Base-by-base conservation (phyloP, 92 coral and sea anemone species). In the Nematostella vectensis region DNA sequence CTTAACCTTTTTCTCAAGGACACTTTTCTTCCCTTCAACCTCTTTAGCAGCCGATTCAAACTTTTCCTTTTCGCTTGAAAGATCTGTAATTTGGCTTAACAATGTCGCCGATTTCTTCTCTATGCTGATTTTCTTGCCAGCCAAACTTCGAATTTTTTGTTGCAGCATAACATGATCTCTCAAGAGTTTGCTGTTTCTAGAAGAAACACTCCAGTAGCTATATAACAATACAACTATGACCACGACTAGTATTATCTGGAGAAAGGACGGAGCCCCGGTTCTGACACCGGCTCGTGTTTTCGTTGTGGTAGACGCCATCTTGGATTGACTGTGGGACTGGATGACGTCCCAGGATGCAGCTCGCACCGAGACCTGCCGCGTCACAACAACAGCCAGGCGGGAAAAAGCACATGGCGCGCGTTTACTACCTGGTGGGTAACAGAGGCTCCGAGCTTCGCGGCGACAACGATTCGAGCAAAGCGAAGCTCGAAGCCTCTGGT, bases 121-220 rank as follows among this genome's bases (percentile, higher is more conserved):
- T 16, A 63, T 57, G 2, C 53, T 56, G 11, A 71, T 50, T 27
- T 80, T 80, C 58, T 69, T 64, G 8, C 61, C 55, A n/a, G 81
- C 61, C 24, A 85, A 49, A 50, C 55, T 55, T 13, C 88, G 80
- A 45, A 85, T 26, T 25, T 82, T 82, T 24, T 82, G 71, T 27
- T 82, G 88, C 25, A 85, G 51, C 36, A 80, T 37, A 27, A 80
- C 50, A 27, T 82, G 84, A 59, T 85, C 95, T 31, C 57, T 56
- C 45, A 85, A 63, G 17, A 85, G 77, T 61, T 61, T 53, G 54
- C 68, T 75, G 61, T 85, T 85, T 51, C 81, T 74, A 57, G 95
- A 85, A 11, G 95, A 80, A 62, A 76, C 84, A 43, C 88, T 83
- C 95, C 95, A 85, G 63, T 85, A 85, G 59, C 95, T 80, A 60